Evolutionary conservation across 2,797 vertebrate genomes (phyloP).

Genomic region (Sebastes aleutianus): DNA sequence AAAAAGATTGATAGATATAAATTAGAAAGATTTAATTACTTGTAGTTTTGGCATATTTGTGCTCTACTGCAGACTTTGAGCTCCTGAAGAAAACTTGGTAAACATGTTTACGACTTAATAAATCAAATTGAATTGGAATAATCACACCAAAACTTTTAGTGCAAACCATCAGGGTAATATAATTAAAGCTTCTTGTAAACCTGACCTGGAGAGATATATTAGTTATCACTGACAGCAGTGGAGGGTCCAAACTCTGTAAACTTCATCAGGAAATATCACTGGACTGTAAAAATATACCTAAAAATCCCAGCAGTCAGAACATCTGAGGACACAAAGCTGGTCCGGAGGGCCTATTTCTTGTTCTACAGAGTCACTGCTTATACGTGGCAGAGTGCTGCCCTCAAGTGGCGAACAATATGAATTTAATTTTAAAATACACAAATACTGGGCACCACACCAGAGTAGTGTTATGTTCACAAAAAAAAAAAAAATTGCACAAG

Average conservation of each 20-base stretch:
- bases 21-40: conserved; percentile 20
- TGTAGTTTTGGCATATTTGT: conserved; percentile 46
- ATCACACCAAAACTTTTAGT: conserved; percentile 2
- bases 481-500: neutral
- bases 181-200: conserved; percentile 43
- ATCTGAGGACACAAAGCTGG: neutral
- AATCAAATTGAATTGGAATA: conserved; percentile 22
- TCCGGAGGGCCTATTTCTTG: neutral
- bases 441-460: neutral
- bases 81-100: conserved; percentile 44
- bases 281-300: neutral
- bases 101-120: conserved; percentile 31
- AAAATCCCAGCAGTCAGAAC: neutral
- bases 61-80: conserved; percentile 24
- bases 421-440: conserved; percentile 2
- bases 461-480: neutral
- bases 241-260: conserved; percentile 25
- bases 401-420: conserved; percentile 56
- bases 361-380: neutral
- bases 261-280: neutral
- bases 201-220: conserved; percentile 6
- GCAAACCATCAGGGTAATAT: neutral
- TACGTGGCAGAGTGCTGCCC: conserved; percentile 57
- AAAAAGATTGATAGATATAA: neutral
- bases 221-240: neutral